Conservation (phyloP, 2,888 invertebrate species). For the Miltochrista miniata region DNA sequence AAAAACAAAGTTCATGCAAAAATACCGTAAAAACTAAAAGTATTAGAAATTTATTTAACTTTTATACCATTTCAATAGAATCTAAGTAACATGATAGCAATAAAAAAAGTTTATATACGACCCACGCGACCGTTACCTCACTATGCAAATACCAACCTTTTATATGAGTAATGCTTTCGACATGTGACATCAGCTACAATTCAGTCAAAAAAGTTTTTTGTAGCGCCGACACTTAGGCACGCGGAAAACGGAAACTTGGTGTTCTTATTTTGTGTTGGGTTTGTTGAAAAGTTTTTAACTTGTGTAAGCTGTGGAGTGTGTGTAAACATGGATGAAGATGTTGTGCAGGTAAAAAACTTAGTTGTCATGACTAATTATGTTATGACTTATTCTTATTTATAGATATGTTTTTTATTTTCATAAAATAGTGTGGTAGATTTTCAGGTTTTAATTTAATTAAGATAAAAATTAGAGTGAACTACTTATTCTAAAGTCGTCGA, state of each 20-base stretch:
- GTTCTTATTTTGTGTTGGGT: conserved; percentile 4
- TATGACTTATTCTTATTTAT: background rate
- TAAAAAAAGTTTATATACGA: conserved; percentile 34
- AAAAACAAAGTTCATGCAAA: too few relatives aligned
- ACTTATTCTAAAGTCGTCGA: too few relatives aligned
- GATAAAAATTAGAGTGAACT: too few relatives aligned
- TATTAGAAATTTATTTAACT: too few relatives aligned
- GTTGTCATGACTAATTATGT: background rate
- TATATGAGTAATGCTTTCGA: conserved; percentile 56
- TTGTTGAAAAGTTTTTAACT: conserved; percentile 7
- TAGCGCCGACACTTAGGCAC: conserved; percentile 43
- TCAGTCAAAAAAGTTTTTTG: conserved; percentile 65
- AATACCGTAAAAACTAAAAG: too few relatives aligned
- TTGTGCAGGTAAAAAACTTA: conserved; percentile 36
- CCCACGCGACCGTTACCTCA: conserved; percentile 58
- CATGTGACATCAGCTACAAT: conserved; percentile 56
- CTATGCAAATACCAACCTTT: conserved; percentile 54
- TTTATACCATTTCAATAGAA: conserved; percentile 15
- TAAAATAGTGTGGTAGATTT: too few relatives aligned
- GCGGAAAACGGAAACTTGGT: conserved; percentile 26
- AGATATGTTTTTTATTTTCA: background rate
- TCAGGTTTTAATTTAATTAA: too few relatives aligned
- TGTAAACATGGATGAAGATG: conserved; percentile 41
- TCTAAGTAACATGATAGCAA: conserved; percentile 21
- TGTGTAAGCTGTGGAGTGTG: conserved; percentile 18